phyloP scores from a whole-genome alignment of 2,113 vertebrate species.

The Heloderma charlesbogerti region DNA sequence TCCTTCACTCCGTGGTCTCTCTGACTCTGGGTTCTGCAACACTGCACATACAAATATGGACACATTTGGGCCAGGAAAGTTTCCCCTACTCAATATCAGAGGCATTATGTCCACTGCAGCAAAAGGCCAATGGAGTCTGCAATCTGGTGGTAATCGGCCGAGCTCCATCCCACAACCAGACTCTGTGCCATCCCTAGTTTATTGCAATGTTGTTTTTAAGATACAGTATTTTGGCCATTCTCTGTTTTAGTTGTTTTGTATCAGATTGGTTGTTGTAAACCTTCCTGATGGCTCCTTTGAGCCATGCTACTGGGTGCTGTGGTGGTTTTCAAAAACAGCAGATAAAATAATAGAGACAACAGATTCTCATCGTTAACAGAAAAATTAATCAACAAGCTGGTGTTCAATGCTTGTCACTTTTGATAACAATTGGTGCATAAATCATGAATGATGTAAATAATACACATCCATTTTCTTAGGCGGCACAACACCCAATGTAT shows the following conservation, averaged over 20 bases:
- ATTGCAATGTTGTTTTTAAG: neutral
- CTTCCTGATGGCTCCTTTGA: neutral
- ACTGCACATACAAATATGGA: no score
- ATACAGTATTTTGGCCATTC: neutral
- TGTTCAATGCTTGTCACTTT: neutral
- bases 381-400: neutral
- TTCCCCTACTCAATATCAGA: no score
- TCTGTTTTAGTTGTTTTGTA: neutral
- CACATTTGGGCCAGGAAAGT: no score
- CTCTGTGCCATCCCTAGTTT: neutral
- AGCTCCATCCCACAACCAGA: no score
- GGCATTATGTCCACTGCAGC: no score
- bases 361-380: neutral
- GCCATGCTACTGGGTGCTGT: no score
- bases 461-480: neutral
- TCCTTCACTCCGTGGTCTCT: no score
- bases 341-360: neutral
- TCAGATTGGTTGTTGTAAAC: neutral
- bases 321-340: neutral
- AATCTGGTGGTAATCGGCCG: no score
- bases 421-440: neutral
- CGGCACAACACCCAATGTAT: neutral
- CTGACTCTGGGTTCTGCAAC: no score
- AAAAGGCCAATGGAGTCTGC: no score
- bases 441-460: neutral